Conservation (phyloP, 2,888 invertebrate genomes). For the Agrenia bidenticulata region DNA sequence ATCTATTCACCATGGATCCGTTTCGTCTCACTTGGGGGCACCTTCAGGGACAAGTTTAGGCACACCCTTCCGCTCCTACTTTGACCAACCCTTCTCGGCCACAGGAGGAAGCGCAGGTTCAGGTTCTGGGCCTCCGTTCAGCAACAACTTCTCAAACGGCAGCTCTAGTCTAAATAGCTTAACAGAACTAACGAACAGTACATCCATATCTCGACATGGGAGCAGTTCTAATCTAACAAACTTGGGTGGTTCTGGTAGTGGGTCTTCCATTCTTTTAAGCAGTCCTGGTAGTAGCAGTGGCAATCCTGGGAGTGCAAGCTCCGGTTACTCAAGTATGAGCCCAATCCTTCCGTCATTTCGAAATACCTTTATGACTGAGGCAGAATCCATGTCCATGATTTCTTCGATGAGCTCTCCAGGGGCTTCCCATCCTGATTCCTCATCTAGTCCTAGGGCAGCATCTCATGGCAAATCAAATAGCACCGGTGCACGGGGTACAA, state of each 20-base stretch:
- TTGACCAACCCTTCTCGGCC: constrained; percentile 40
- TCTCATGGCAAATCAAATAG: constrained; percentile 20
- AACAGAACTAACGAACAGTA: constrained; percentile 41
- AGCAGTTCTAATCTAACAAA: constrained; percentile 13
- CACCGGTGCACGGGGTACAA: constrained; percentile 10
- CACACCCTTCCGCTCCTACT: constrained; percentile 41
- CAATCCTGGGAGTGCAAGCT: constrained; percentile 39
- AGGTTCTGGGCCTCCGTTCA: not conserved
- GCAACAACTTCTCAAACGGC: constrained; percentile 20
- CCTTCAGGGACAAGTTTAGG: not conserved
- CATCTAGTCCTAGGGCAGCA: constrained; percentile 46
- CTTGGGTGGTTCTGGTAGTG: constrained; percentile 22
- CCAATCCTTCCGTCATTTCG: constrained; percentile 52
- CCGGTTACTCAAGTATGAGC: constrained; percentile 46
- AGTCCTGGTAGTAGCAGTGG: constrained; percentile 29
- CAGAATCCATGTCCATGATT: constrained; percentile 46
- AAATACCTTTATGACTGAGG: constrained; percentile 52
- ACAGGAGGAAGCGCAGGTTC: constrained; percentile 15
- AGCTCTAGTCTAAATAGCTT: constrained; percentile 34
- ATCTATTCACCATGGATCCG: constrained; percentile 4
- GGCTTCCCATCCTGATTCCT: constrained; percentile 64
- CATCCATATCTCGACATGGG: constrained; percentile 25
- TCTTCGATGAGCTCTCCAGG: constrained; percentile 43
- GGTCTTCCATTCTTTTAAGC: constrained; percentile 1
- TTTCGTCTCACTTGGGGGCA: not conserved